These are phyloP conservation scores for Phortica magna DNA, from an alignment of 2,888 invertebrate species.

Conservation along the genomic window DNA sequence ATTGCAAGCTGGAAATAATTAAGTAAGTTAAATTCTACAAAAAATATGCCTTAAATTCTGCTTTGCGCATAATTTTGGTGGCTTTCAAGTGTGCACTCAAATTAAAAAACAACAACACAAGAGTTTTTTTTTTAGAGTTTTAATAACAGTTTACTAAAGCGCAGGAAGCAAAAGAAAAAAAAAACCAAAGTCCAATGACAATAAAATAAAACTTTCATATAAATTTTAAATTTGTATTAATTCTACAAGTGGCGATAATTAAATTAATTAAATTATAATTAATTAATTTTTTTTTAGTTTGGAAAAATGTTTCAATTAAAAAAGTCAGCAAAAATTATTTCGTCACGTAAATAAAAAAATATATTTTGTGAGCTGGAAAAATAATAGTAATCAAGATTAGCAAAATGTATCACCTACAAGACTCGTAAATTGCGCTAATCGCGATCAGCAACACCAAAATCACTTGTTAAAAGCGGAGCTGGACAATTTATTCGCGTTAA, in stretches of 20 bases:
- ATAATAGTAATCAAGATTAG: background rate
- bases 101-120: too few relatives aligned
- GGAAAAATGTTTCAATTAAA: too few relatives aligned
- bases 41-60: too few relatives aligned
- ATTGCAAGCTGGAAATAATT: too few relatives aligned
- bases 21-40: too few relatives aligned
- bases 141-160: conserved; percentile 4
- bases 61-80: too few relatives aligned
- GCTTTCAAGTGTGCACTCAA: too few relatives aligned
- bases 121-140: background rate
- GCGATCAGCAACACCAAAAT: background rate
- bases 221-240: too few relatives aligned
- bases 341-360: background rate
- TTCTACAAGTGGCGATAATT: too few relatives aligned
- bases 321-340: too few relatives aligned
- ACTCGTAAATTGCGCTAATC: conserved; percentile 29
- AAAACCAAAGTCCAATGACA: background rate
- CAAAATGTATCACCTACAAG: conserved; percentile 5
- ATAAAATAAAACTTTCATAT: background rate
- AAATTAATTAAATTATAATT: too few relatives aligned
- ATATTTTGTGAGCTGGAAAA: background rate
- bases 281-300: too few relatives aligned
- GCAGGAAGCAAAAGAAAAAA: background rate
- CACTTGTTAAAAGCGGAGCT: conserved; percentile 12
- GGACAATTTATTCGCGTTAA: background rate